A percentile compares a stretch with the other conserved stretches of the same genome.
These are phyloP conservation scores for Spilogale gracilis DNA, from an alignment of 2,113 vertebrate genomes.

Conservation along the genomic window DNA sequence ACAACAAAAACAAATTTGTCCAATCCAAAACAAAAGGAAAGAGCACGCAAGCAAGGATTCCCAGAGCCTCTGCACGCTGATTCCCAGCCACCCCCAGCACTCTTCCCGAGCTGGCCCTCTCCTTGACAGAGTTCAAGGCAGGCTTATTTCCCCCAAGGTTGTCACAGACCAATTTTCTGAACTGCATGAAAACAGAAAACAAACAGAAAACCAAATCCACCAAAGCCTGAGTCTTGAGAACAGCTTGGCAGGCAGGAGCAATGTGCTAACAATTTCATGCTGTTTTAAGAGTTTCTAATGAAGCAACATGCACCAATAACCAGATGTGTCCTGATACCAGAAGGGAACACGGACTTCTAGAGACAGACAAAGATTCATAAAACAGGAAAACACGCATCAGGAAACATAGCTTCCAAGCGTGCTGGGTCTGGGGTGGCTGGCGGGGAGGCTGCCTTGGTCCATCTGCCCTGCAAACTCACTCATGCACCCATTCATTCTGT, in stretches of 20 bases:
- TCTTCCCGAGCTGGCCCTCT: slow-evolving; percentile 5
- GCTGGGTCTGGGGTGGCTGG: neutral
- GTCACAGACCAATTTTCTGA: slow-evolving; percentile 81
- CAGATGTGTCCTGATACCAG: slow-evolving; percentile 80
- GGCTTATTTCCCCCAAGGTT: slow-evolving; percentile 75
- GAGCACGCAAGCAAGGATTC: neutral
- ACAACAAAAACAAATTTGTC: neutral
- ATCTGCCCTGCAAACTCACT: neutral
- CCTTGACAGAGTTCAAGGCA: slow-evolving; percentile 52
- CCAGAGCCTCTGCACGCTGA: neutral
- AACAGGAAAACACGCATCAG: slow-evolving; percentile 79
- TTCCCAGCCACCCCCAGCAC: neutral
- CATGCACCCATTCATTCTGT: neutral
- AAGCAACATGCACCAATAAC: slow-evolving; percentile 81
- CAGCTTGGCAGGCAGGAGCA: slow-evolving; percentile 78
- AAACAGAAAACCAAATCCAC: slow-evolving; percentile 81
- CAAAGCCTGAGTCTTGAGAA: slow-evolving; percentile 67
- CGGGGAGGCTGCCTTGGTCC: neutral
- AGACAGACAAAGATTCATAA: slow-evolving; percentile 70
- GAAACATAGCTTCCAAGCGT: slow-evolving; percentile 36
- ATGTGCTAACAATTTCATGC: slow-evolving; percentile 84
- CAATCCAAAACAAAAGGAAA: neutral
- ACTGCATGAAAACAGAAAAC: slow-evolving; percentile 83
- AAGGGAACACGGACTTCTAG: slow-evolving; percentile 68
- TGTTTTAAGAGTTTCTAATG: slow-evolving; percentile 83